These are phyloP conservation scores for Enteromius treurensis DNA, from an alignment of 2,797 vertebrate genomes.

Conservation along the genomic window DNA sequence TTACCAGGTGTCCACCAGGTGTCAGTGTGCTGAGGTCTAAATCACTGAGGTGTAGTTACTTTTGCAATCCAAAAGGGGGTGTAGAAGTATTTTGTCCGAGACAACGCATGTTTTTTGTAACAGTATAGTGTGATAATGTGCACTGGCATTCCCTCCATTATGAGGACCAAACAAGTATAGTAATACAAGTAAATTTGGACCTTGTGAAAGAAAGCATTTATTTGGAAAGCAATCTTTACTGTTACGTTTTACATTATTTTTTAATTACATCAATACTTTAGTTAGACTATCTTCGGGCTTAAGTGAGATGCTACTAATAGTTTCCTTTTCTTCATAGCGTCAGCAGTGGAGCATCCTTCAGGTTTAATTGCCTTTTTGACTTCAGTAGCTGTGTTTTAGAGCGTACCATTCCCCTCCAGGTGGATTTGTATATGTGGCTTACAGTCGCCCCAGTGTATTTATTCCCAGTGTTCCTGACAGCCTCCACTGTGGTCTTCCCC, in stretches of 20 bases:
- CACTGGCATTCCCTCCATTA: neutral
- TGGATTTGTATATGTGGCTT: conserved; percentile 16
- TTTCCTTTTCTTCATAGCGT: neutral
- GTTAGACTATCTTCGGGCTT: neutral
- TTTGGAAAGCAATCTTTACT: neutral
- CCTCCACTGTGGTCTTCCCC: conserved; percentile 53
- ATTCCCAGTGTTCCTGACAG: conserved; percentile 6
- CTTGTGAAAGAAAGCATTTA: neutral
- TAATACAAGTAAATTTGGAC: neutral
- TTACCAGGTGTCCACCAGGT: conserved; percentile 7
- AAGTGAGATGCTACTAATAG: neutral
- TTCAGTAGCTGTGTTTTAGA: neutral
- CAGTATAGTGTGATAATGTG: neutral
- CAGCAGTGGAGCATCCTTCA: neutral
- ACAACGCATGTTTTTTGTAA: neutral
- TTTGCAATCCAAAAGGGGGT: conserved; percentile 14
- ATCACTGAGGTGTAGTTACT: conserved; percentile 20
- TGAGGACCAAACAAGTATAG: neutral
- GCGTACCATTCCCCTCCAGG: neutral
- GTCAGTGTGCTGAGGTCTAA: conserved; percentile 30
- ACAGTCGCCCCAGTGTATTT: neutral
- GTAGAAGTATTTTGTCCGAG: conserved; percentile 6
- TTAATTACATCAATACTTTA: neutral
- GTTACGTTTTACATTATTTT: neutral
- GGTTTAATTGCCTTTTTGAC: neutral